Base-by-base conservation (phyloP, 1,140 invertebrate species). In the Drosophila bocki region DNA sequence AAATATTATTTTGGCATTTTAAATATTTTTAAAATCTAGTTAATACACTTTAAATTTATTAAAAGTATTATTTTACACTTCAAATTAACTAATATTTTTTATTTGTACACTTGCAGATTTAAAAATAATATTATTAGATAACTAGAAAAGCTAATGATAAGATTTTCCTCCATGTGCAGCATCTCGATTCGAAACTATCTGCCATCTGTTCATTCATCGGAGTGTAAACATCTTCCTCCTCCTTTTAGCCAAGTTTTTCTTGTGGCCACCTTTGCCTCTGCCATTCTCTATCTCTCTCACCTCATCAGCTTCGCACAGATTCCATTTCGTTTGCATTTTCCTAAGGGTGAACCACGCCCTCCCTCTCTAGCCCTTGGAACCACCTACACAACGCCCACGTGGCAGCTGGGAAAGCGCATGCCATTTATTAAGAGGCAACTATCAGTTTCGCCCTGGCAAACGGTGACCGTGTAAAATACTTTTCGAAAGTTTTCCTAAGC, bases 401-500 rank as follows among this genome's bases (percentile, higher is more conserved):
- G 53, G 37, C 44, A 48, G 41, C 60, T 57, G 37, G 64, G n/a
- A 62, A 47, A 77, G 47, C 80, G 63, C 68, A 65, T 65, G 64
- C 77, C 84, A 87, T 87, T 87, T 87, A 87, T 87, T 88, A 87
- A 88, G 68, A 76, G 64, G 57, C 68, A 80, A 79, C 84, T 88
- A 90, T 88, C 84, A 88, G 85, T 90, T 84, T 84, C 61, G 65
- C 48, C 67, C 63, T 58, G 67, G 54, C 51, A 15, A 75, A 75
- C 50, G 70, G 74, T 63, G 62, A 76, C 70, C 70, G 80, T 87
- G 84, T 61, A 88, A 87, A 87, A 87, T 88, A 87, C 77, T 88
- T 87, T 88, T 88, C 75, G 62, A 74, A 79, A 90, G 63, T 88
- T 88, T 85, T 59, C 47, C 72, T 56, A 74, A 86, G 78, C 84